Evolutionary conservation across 1,140 invertebrate genomes (phyloP), one percentile per base, ranked within the genome.

Genomic region (Phenacoccus solenopsis): DNA sequence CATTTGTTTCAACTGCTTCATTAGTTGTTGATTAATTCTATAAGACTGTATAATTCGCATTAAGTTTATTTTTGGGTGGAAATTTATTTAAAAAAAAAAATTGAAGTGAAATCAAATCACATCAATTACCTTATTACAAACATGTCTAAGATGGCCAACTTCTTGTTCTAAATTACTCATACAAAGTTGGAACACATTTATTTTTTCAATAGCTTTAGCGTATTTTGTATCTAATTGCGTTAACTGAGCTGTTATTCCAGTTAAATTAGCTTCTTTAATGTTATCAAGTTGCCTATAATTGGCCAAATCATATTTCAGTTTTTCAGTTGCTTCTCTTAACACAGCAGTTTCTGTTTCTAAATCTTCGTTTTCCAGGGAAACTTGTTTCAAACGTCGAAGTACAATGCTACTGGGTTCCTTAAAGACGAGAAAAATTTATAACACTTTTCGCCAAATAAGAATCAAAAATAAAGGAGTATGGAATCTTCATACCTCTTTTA

Each of bases 61-160:
- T 25, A 22, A 59, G 16, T 59, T 9, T 9, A 59, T 59, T 22
- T 20, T 59, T 9, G 7, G 7, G 4, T 20, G 4, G 21, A 59
- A 69, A 20, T 61, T 2, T 38, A 22, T 32, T 28, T 24, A 61
- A 49, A 67, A 13, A 13, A 22, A 70, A 13, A 24, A 24, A 12
- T 38, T 16, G 35, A 68, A 35, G 2, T 49, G 49, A 27, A 21
- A n/a, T n/a, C n/a, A n/a, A n/a, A n/a, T n/a, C n/a, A n/a, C n/a
- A n/a, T n/a, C n/a, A n/a, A 12, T 70, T 71, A 71, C 71, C 20
- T 71, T 56, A n/a, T 57, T 68, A 61, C 69, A 70, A n/a, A 68
- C 70, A 61, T 68, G 49, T 25, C 69, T 72, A 1, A 70, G 21
- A 32, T 70, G 69, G 25, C 59, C 49, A n/a, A 70, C 69, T 72